Conservation (phyloP, 1,140 invertebrate genomes). For the Papilio helenus region DNA sequence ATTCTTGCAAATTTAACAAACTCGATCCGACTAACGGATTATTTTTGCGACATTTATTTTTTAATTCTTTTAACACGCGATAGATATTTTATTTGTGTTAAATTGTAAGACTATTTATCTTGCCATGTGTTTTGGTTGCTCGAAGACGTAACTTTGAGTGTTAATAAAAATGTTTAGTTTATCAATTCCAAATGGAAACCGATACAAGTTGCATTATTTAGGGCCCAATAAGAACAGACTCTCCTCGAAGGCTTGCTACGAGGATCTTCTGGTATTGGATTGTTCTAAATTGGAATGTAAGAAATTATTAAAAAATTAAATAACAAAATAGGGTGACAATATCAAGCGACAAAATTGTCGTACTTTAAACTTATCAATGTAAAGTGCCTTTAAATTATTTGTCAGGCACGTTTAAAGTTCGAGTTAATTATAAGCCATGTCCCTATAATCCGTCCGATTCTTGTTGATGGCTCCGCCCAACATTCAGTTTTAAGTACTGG, state of each 20-base stretch:
- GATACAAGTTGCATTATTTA: background rate
- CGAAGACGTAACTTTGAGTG: background rate
- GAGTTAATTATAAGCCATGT: slow-evolving; percentile 69
- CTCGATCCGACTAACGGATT: slow-evolving; percentile 28
- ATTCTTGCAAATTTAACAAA: slow-evolving; percentile 40
- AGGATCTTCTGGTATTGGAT: background rate
- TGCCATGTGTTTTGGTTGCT: background rate
- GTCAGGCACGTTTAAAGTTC: slow-evolving; percentile 42
- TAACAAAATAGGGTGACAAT: background rate
- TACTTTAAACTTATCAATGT: slow-evolving; percentile 11
- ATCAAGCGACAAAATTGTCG: background rate
- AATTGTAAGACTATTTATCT: background rate
- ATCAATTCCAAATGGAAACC: background rate
- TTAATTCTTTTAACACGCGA: background rate
- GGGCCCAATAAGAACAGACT: no score
- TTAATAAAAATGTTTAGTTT: background rate
- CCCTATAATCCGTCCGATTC: slow-evolving; percentile 63
- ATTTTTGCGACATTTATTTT: slow-evolving; percentile 8
- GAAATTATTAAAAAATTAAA: background rate
- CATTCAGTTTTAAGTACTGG: slow-evolving; percentile 61
- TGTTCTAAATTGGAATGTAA: background rate
- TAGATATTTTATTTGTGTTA: background rate
- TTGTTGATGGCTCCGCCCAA: slow-evolving; percentile 65
- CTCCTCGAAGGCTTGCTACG: background rate
- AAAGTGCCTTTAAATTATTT: slow-evolving; percentile 29